Evolutionary conservation across 2,888 invertebrate species (phyloP), one percentile per base, ranked within the genome.

Genomic region (Synergus japonicus): DNA sequence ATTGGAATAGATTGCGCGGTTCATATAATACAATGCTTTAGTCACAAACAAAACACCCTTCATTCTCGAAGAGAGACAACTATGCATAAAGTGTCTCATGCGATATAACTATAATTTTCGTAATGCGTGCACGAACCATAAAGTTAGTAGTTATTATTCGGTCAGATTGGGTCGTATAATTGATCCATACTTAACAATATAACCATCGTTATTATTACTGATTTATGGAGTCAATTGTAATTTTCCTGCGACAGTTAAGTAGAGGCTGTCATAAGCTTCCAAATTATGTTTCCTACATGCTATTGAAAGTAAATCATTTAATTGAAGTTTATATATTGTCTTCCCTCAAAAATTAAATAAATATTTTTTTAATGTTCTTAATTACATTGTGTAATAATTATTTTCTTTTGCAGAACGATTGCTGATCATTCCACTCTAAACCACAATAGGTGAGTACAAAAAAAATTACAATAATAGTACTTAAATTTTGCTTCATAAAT

Each of bases 361-460:
- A 29, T 1, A 29, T 29, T 29, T 29, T 29, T 1, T 2, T 1
- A 29, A 29, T 29, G 2, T 29, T 29, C 29, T 29, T 37, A 37
- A 37, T 4, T 37, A 37, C 2, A 37, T 5, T 46, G 46, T 46
- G 13, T 78, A 15, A 63, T 76, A 66, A 29, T 66, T 63, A 78
- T 69, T 79, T 81, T 86, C 76, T 87, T 86, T 89, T 89, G 13
- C 89, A 89, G 89, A 79, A 88, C 90, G 77, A 88, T 89, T 82
- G 84, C 86, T 73, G 90, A 90, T 84, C 84, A 86, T 78, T 87
- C 88, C 83, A 85, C 83, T 79, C 78, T 80, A 76, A 87, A 85
- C 76, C 85, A 84, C 63, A 87, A 84, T 78, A 85, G 89, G 89
- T 89, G 81, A 89, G 89, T 84, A 49, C 22, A 64, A 41, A 37